A percentile compares a stretch with the other conserved stretches of the same genome.
These are phyloP conservation scores for Horisme vitalbata DNA, from an alignment of 2,888 invertebrate genomes.

Conservation along the genomic window DNA sequence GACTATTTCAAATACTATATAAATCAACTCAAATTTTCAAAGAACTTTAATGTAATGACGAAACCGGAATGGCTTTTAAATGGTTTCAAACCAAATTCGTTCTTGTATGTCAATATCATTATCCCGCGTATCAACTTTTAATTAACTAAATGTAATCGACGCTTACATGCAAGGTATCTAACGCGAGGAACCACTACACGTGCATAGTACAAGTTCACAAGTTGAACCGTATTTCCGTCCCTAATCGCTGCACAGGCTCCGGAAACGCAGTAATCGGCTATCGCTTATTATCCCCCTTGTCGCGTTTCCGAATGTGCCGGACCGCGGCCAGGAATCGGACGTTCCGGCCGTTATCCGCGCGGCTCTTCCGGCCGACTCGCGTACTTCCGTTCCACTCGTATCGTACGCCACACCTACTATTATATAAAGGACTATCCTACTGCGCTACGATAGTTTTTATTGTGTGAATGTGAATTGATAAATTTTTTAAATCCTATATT, in stretches of 20 bases:
- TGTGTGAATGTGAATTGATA: slow-evolving; percentile 6
- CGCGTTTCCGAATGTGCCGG: slow-evolving; percentile 49
- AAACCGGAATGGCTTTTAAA: too few relatives aligned
- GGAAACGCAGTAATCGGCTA: slow-evolving; percentile 14
- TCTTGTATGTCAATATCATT: too few relatives aligned
- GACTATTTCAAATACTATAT: too few relatives aligned
- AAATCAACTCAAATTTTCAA: too few relatives aligned
- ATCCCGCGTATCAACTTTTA: too few relatives aligned
- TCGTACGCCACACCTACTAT: slow-evolving; percentile 24
- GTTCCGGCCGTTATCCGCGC: slow-evolving; percentile 71
- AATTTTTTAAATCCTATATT: slow-evolving; percentile 2
- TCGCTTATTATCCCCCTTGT: slow-evolving; percentile 47
- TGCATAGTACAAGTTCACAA: not conserved
- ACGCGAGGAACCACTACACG: not conserved
- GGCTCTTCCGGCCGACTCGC: slow-evolving; percentile 55
- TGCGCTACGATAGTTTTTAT: slow-evolving; percentile 31
- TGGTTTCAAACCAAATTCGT: too few relatives aligned
- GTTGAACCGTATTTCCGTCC: not conserved
- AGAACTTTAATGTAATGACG: too few relatives aligned
- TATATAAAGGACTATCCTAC: too few relatives aligned
- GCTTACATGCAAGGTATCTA: not conserved
- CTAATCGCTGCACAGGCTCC: slow-evolving; percentile 5
- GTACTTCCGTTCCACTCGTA: slow-evolving; percentile 46
- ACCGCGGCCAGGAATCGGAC: slow-evolving; percentile 56
- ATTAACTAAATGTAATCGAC: too few relatives aligned